Conservation (phyloP, 2,797 vertebrate genomes). For the Passerculus sandwichensis region DNA sequence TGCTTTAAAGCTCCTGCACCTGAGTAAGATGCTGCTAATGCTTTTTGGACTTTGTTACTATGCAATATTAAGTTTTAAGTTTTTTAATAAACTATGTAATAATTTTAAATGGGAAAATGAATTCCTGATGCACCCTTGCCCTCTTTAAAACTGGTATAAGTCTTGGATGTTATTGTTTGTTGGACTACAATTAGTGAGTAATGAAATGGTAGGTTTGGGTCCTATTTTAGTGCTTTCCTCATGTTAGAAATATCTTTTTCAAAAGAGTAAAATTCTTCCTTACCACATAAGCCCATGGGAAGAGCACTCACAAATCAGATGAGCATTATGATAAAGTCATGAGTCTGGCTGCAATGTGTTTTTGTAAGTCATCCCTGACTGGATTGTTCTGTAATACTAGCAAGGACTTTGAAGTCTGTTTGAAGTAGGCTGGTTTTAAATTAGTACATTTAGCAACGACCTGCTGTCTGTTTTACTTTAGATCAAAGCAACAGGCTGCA, state of each 20-base stretch:
- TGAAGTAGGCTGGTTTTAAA: not conserved
- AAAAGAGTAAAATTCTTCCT: not conserved
- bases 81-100: not conserved
- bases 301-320: not conserved
- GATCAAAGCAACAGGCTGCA: not conserved
- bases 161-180: not conserved
- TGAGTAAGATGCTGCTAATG: not conserved
- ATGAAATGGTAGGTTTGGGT: not conserved
- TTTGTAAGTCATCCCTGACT: not conserved
- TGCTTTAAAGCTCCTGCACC: not conserved
- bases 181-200: not conserved
- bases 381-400: not conserved
- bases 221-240: not conserved
- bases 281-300: not conserved
- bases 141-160: not conserved
- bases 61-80: not conserved
- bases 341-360: slow-evolving; percentile 3
- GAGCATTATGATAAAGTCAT: not conserved
- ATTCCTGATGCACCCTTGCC: not conserved
- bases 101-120: not conserved
- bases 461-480: not conserved
- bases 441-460: not conserved
- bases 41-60: not conserved
- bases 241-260: not conserved
- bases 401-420: slow-evolving; percentile 11